Evolutionary conservation across 1,140 invertebrate genomes (phyloP), one percentile per base, ranked within the genome.

Genomic region (Apocrypta bakeri): DNA sequence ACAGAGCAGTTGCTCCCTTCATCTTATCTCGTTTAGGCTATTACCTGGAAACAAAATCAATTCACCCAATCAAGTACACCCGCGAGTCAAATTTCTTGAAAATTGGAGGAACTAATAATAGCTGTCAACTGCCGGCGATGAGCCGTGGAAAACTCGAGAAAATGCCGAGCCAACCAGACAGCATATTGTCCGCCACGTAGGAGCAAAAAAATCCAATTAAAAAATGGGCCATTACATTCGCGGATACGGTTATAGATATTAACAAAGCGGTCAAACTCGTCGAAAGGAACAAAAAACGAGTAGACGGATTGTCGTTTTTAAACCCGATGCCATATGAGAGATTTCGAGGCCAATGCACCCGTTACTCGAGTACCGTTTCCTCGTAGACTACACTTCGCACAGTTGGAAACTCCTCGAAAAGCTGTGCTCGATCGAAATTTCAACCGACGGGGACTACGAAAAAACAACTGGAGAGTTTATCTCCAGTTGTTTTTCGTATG

Each of bases 1-100:
- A 72, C 72, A 92, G 86, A 85, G 86, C 88, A 83, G 85, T 79
- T 84, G 86, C 84, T 88, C 88, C 87, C 84, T 90, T 92, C 91
- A 92, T 92, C 78, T 73, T 82, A 69, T 6, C 42, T 77, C 80
- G 75, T 74, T 84, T 83, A 63, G 74, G 73, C 68, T 74, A 75
- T 85, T 84, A 85, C 75, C 88, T 89, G 82, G 1, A 87, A 87
- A 77, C n/a, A 29, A 72, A 77, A 84, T 81, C 29, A 81, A 85
- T 56, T 56, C 48, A 48, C 14, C 42, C n/a, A n/a, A n/a, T n/a
- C n/a, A n/a, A n/a, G 48, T 56, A 56, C 21, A 56, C 21, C 14
- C 48, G 21, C 21, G 48, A 21, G 48, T 56, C 48, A 7, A 3
- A 56, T 56, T 56, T 56, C 48, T 2, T 21, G 48, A 56, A 56